Conservation (phyloP, 2,113 vertebrate genomes). For the Corythornis cristatus region DNA sequence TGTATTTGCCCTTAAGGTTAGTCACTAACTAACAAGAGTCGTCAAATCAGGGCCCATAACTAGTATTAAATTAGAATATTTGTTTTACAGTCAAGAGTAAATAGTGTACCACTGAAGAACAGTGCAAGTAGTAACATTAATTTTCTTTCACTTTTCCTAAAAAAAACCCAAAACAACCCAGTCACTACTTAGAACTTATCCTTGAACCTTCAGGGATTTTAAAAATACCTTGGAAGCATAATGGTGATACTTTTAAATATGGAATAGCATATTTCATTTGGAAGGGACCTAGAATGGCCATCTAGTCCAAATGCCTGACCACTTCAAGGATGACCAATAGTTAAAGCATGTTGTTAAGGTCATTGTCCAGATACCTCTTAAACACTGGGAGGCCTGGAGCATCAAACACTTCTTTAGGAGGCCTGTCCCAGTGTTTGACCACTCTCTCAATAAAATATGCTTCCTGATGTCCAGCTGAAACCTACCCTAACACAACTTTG, state of each 20-base stretch:
- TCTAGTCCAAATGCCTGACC: not conserved
- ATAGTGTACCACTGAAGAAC: not conserved
- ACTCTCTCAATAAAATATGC: not conserved
- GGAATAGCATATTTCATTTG: not conserved
- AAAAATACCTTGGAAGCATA: not conserved
- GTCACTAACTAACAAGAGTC: not conserved
- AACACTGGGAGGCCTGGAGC: not conserved
- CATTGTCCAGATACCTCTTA: not conserved
- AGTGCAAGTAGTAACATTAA: not conserved
- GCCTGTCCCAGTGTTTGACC: not conserved
- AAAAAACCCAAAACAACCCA: not conserved
- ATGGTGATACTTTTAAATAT: not conserved
- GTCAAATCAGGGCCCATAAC: not conserved
- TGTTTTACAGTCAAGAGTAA: not conserved
- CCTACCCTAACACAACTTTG: rapidly evolving
- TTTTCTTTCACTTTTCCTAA: not conserved
- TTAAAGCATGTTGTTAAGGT: not conserved
- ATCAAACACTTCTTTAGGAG: rapidly evolving
- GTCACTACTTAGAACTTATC: not conserved
- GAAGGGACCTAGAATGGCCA: not conserved
- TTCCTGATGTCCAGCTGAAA: not conserved
- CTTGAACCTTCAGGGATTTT: not conserved
- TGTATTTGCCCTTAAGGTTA: not conserved
- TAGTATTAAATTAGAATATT: not conserved
- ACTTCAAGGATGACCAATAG: not conserved